Base-by-base conservation (phyloP, 2,797 vertebrate species). In the Microchirus variegatus region DNA sequence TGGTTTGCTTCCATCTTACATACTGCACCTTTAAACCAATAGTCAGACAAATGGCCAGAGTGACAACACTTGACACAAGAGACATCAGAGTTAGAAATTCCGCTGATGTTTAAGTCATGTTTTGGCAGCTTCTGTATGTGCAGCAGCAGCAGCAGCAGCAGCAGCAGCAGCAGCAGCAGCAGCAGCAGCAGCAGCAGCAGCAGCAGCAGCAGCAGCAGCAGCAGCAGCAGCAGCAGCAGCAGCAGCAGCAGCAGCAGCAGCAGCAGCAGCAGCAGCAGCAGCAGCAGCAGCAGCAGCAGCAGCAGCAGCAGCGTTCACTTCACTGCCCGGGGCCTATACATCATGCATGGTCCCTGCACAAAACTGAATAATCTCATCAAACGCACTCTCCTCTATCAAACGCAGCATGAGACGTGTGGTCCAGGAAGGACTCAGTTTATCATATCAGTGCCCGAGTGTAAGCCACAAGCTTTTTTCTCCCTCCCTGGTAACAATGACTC, bases 301-400 rank as follows among this genome's bases (percentile, higher is more conserved):
- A 46, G n/a, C n/a, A n/a, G n/a, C n/a, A n/a, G n/a, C n/a, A n/a
- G n/a, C 19, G 48, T 52, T 53, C 22, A 53, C 31, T 19, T 16
- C 37, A 22, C 13, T 5, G 44, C 63, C 53, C 42, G 40, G 40
- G 45, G 55, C 57, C 56, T 53, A 43, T 61, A 63, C 60, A 63
- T 76, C 56, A 71, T 54, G 35, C 46, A 72, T 52, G 14, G 17
- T 51, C 17, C 12, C 56, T 4, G 22, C 17, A 56, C n/a, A 52
- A 52, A 70, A 75, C 36, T 36, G 36, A 59, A 73, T 63, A 51
- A 68, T 57, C 50, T 68, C 54, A 69, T 63, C 47, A 66, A 48
- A 77, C 13, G 52, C 68, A 59, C 53, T 77, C 56, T 73, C 40
- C 42, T 78, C 77, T 60, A 78, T 83, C 70, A 73, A 81, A 78